Evolutionary conservation across 1,140 invertebrate species (phyloP), one percentile per base, ranked within the genome.

Genomic region (Notospermus geniculatus): DNA sequence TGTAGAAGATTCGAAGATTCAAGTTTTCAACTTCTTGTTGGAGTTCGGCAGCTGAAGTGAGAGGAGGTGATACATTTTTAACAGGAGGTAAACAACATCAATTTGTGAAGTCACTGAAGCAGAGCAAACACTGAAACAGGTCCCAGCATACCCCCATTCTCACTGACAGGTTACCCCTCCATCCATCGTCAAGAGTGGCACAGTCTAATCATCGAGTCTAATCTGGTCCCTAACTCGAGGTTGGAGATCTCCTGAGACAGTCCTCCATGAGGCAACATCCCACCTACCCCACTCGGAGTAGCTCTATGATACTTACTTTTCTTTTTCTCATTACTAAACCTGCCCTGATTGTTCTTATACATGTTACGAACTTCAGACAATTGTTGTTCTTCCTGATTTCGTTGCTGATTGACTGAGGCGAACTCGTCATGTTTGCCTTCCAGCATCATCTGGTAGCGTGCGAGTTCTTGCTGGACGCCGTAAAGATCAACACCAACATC

Each of bases 401-500:
- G 54, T 17, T 63, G 56, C 25, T 78, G 72, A n/a, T 71, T 74
- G 2, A 72, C 55, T 2, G 68, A 65, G 0, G 76, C 64, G 54
- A 68, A 77, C 39, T 78, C 67, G 60, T 82, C 81, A 60, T 81
- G 79, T 27, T 75, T 63, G 54, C 74, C 71, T 60, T 81, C 79
- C 11, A 83, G 62, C 53, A 75, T 64, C 77, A 80, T 78, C 65
- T 80, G 73, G 54, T 72, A 76, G 13, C 72, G 67, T 11, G 78
- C 79, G 11, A 83, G 64, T 58, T 83, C 80, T 60, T 83, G 80
- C 57, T 83, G 81, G n/a, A 79, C 64, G 19, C 76, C 75, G 68
- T 83, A 83, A 41, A 83, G 64, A 19, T 82, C 74, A n/a, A 81
- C 78, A 61, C 80, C 81, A 5, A 80, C 61, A 54, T 80, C 73